Conservation (phyloP, 2,113 vertebrate genomes). For the Picathartes gymnocephalus region DNA sequence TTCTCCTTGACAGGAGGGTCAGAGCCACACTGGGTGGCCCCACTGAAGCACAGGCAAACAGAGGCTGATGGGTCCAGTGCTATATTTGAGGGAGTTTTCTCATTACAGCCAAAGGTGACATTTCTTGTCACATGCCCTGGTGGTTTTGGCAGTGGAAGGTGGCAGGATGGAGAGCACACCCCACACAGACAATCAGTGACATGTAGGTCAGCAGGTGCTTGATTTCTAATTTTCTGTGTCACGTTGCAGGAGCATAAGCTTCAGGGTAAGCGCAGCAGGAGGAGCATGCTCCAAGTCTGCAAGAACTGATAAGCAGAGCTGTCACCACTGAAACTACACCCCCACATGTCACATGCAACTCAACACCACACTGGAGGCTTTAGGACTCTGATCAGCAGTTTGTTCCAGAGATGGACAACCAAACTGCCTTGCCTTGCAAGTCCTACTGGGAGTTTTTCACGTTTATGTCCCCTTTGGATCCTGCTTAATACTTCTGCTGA, state of each 20-base stretch:
- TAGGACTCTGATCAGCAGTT: not conserved
- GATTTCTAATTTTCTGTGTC: not conserved
- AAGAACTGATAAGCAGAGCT: not conserved
- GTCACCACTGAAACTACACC: not conserved
- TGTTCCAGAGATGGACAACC: not conserved
- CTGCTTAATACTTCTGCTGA: not conserved
- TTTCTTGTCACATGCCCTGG: not conserved
- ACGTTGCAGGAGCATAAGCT: not conserved
- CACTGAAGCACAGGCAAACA: not conserved
- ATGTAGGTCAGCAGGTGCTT: not conserved
- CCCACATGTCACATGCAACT: not conserved
- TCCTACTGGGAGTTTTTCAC: not conserved
- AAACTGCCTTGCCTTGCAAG: not conserved
- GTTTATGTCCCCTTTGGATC: not conserved
- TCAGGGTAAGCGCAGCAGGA: accelerated
- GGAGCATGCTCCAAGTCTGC: not conserved
- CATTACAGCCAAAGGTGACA: not conserved
- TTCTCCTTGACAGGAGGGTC: not conserved
- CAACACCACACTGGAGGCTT: not conserved
- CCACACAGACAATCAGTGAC: not conserved
- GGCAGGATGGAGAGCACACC: not conserved
- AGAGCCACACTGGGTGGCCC: not conserved
- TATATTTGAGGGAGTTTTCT: not conserved
- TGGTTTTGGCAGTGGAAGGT: not conserved
- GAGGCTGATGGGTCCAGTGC: not conserved